Base-by-base conservation (phyloP, 2,113 vertebrate genomes). In the Cariama cristata region DNA sequence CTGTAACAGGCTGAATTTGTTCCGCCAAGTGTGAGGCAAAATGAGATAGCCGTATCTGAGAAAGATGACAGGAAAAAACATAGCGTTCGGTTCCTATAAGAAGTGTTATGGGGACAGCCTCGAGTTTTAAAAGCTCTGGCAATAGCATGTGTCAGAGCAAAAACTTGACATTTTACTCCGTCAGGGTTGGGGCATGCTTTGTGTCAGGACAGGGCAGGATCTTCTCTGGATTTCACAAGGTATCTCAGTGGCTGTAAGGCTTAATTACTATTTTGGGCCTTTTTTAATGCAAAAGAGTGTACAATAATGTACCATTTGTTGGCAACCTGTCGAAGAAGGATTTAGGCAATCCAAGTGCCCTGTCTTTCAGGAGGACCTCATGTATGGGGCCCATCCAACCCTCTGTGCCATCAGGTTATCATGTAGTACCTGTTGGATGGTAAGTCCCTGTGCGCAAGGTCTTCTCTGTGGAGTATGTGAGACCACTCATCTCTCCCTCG, bases 161-260 rank as follows among this genome's bases (percentile, higher is more conserved):
- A 49, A 49, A 50, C 11, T 26, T 35, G 40, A 19, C 18, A 35
- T 68, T 68, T 73, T 33, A 19, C 17, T 67, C 30, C 11, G 4
- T 33, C 0, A 2, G 4, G 40, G 10, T 24, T 60, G 17, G 4
- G 20, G 4, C 7, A 2, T 40, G 33, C 23, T 55, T 42, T 35
- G 20, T 45, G 10, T 40, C 53, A 58, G 42, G n/a, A 32, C 50
- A 66, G 33, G 38, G 38, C 33, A 67, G 11, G 24, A 5, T 69
- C 33, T 47, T 63, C 58, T 73, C 38, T 2, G 2, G 10, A 64
- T 19, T 52, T 72, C 59, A 53, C 32, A 33, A 45, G 23, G 73
- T 79, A 13, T 59, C 24, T 15, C 67, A 40, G 19, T 18, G 19
- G 4, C 52, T 86, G 8, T 79, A 58, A 64, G 27, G 22, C 11